Evolutionary conservation across 2,113 vertebrate species (phyloP).

Genomic region (Melanerpes formicivorus): DNA sequence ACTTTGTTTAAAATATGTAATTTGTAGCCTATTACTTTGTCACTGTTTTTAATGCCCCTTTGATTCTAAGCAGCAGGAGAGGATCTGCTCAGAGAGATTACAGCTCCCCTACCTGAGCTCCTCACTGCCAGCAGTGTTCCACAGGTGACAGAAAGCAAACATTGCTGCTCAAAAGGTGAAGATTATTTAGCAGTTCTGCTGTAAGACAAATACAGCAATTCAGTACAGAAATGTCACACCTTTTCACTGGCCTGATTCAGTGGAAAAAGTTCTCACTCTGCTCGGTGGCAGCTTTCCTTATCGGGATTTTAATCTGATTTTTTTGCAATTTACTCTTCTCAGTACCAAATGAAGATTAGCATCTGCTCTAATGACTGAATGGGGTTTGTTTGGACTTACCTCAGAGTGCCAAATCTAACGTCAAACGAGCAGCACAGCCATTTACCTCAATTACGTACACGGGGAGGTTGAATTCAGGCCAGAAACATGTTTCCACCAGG

Average conservation of each 20-base stretch:
- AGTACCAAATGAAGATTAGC: not conserved
- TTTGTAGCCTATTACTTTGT: rapidly evolving
- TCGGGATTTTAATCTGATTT: not conserved
- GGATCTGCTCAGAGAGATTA: not conserved
- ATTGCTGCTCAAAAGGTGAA: not conserved
- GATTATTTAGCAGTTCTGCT: not conserved
- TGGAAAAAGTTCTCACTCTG: not conserved
- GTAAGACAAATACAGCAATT: no score
- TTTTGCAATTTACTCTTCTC: not conserved
- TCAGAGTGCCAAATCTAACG: not conserved
- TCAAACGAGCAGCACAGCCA: not conserved
- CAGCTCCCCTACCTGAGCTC: not conserved
- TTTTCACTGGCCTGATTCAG: not conserved
- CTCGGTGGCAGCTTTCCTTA: not conserved
- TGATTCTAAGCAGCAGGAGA: not conserved
- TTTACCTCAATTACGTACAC: not conserved
- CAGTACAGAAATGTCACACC: rapidly evolving
- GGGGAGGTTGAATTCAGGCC: not conserved
- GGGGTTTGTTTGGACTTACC: constrained; percentile 5
- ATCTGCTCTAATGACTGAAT: not conserved
- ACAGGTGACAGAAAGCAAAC: not conserved
- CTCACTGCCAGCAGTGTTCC: not conserved
- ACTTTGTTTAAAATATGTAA: rapidly evolving
- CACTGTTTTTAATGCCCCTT: rapidly evolving
- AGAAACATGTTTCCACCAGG: not conserved